Conservation (phyloP, 2,888 invertebrate genomes). For the Galerucella pusilla region DNA sequence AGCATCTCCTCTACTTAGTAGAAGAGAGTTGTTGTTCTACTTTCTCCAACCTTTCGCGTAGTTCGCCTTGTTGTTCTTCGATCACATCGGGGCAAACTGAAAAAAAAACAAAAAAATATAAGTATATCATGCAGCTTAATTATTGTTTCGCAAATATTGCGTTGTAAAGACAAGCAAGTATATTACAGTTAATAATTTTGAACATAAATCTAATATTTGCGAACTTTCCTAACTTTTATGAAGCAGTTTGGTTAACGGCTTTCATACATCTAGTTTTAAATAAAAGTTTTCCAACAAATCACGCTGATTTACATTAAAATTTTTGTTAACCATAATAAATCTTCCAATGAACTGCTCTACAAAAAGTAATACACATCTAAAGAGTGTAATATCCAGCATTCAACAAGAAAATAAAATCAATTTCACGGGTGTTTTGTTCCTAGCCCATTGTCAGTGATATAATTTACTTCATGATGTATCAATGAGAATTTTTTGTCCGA, state of each 20-base stretch:
- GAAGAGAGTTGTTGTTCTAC: slow-evolving; percentile 43
- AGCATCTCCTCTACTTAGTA: slow-evolving; percentile 41
- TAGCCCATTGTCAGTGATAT: slow-evolving; percentile 15
- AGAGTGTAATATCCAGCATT: not conserved
- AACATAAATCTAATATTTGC: no score
- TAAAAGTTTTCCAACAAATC: no score
- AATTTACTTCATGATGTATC: slow-evolving; percentile 28
- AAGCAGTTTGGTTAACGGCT: no score
- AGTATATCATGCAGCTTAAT: not conserved
- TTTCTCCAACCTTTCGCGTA: slow-evolving; percentile 40
- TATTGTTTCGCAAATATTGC: no score
- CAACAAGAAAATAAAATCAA: slow-evolving; percentile 11
- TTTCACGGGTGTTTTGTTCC: not conserved
- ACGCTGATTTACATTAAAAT: not conserved
- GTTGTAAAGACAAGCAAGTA: no score
- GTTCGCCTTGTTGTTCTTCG: slow-evolving; percentile 46
- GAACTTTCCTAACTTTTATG: no score
- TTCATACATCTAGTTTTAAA: no score
- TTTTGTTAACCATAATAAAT: not conserved
- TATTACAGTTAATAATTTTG: no score
- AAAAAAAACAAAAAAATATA: slow-evolving; percentile 50
- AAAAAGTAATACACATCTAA: not conserved
- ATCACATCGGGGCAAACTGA: slow-evolving; percentile 57
- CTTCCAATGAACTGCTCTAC: not conserved
- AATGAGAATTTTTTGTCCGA: slow-evolving; percentile 15